A percentile compares a stretch with the other conserved stretches of the same genome.
Conservation (phyloP, 2,888 invertebrate genomes). For the Dexiosoma caninum region DNA sequence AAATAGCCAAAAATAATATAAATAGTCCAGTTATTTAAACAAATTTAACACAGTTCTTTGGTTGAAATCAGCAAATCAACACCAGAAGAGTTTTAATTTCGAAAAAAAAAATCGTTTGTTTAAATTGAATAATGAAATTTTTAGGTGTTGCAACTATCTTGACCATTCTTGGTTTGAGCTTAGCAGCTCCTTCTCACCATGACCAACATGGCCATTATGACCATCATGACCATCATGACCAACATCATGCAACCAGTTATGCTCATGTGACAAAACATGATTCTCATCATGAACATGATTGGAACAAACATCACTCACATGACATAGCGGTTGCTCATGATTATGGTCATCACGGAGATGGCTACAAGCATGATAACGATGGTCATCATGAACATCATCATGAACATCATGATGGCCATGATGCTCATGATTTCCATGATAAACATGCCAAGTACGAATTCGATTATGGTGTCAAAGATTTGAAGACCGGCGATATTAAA, state of each 20-base stretch:
- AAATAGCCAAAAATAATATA: slow-evolving; percentile 6
- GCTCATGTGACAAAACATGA: slow-evolving; percentile 70
- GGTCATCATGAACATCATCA: slow-evolving; percentile 62
- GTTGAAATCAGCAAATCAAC: background rate
- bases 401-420: background rate
- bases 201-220: background rate
- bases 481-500: slow-evolving; percentile 79
- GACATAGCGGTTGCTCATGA: slow-evolving; percentile 52
- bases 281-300: background rate
- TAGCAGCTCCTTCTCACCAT: slow-evolving; percentile 7
- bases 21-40: background rate
- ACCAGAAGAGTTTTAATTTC: background rate
- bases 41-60: slow-evolving; percentile 16
- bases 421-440: slow-evolving; percentile 70
- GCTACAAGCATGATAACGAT: slow-evolving; percentile 5
- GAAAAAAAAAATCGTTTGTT: no score
- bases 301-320: slow-evolving; percentile 30
- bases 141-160: slow-evolving; percentile 1
- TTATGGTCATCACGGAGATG: slow-evolving; percentile 63
- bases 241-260: slow-evolving; percentile 3
- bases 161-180: slow-evolving; percentile 2
- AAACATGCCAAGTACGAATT: slow-evolving; percentile 78
- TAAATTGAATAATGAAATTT: slow-evolving; percentile 14
- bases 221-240: background rate
- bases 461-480: slow-evolving; percentile 79